Evolutionary conservation across 1,140 invertebrate species (phyloP).

Genomic region (Pseudobourletiella spinata): DNA sequence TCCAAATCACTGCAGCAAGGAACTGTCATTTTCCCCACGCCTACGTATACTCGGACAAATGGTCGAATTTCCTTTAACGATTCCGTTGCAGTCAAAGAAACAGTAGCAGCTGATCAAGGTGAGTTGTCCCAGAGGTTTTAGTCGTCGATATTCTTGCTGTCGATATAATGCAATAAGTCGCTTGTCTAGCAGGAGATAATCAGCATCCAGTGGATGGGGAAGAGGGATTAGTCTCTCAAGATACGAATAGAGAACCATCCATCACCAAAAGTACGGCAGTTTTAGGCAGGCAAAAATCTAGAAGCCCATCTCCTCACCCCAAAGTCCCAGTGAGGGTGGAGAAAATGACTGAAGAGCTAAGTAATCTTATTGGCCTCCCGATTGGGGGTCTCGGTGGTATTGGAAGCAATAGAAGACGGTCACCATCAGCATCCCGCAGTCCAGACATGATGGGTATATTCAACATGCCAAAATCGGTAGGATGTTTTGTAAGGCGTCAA

Average conservation of each 20-base stretch:
- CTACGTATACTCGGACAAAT: conserved; percentile 24
- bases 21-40: conserved; percentile 63
- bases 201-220: too few relatives aligned
- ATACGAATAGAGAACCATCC: too few relatives aligned
- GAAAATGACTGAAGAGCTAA: conserved; percentile 21
- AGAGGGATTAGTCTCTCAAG: too few relatives aligned
- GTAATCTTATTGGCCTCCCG: conserved; percentile 12
- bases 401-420: not conserved
- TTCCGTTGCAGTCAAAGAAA: conserved; percentile 5
- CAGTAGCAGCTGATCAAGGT: not conserved
- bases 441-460: not conserved
- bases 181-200: too few relatives aligned
- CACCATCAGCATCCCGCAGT: not conserved
- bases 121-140: not conserved
- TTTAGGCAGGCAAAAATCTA: not conserved
- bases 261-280: not conserved
- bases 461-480: conserved; percentile 1
- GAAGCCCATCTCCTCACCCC: not conserved
- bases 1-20: conserved; percentile 81
- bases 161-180: too few relatives aligned
- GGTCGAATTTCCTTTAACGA: conserved; percentile 27
- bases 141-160: not conserved
- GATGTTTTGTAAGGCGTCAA: not conserved
- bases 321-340: not conserved
- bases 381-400: not conserved